Evolutionary conservation across 2,797 vertebrate genomes (phyloP).

Genomic region (Rhincodon typus): DNA sequence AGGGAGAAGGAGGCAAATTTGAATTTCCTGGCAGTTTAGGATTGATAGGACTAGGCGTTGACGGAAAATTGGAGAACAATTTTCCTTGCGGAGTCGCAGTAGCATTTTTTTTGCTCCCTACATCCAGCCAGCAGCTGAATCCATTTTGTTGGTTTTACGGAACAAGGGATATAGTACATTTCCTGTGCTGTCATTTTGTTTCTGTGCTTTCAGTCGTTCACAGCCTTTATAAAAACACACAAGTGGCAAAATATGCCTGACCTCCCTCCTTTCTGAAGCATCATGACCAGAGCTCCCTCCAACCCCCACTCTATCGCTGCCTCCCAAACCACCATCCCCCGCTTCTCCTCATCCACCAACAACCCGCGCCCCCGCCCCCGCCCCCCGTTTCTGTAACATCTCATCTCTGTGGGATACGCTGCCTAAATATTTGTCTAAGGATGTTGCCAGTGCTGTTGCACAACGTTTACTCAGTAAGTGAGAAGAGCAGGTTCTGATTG

Average conservation of each 20-base stretch:
- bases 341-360: not conserved
- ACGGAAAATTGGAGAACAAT: not conserved
- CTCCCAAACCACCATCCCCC: not conserved
- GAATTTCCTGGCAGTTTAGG: not conserved
- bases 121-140: not conserved
- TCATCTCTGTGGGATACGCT: not conserved
- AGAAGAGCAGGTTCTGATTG: not conserved
- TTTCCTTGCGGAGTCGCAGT: not conserved
- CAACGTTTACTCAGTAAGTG: not conserved
- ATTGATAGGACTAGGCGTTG: not conserved
- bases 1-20: not conserved
- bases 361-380: not conserved
- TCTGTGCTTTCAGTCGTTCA: not conserved
- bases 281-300: not conserved
- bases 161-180: not conserved
- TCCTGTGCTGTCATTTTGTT: not conserved
- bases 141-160: not conserved
- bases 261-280: not conserved
- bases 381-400: not conserved
- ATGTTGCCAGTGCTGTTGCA: not conserved
- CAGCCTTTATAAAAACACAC: not conserved
- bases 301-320: not conserved
- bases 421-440: slow-evolving; percentile 16
- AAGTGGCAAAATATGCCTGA: not conserved
- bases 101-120: not conserved